Evolutionary conservation across 2,888 invertebrate genomes (phyloP).

Genomic region (Diaphora mendica): DNA sequence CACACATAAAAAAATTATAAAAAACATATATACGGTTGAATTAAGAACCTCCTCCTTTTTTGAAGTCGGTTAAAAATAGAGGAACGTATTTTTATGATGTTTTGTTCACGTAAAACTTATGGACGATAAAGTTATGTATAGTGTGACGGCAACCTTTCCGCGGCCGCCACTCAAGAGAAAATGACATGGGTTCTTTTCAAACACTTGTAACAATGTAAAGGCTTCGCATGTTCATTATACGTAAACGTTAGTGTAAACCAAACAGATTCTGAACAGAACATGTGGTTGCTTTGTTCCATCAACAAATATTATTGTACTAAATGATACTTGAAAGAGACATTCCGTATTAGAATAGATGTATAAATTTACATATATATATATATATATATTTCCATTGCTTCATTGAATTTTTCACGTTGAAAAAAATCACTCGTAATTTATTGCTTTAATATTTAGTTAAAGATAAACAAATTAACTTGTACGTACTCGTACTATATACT

Average conservation of each 20-base stretch:
- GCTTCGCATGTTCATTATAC: constrained; percentile 40
- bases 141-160: constrained; percentile 64
- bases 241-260: constrained; percentile 26
- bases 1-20: no score
- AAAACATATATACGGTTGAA: no score
- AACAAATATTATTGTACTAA: constrained; percentile 23
- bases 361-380: no score
- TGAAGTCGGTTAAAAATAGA: no score
- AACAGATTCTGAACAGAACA: constrained; percentile 30
- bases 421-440: background rate
- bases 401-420: background rate
- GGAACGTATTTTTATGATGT: constrained; percentile 3
- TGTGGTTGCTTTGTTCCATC: constrained; percentile 35
- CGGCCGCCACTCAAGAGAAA: constrained; percentile 59
- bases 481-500: no score
- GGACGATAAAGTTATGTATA: constrained; percentile 31
- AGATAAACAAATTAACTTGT: background rate
- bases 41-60: no score
- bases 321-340: background rate
- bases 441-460: background rate
- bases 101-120: constrained; percentile 23
- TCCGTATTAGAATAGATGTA: background rate
- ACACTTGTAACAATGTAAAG: constrained; percentile 43
- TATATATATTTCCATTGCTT: background rate
- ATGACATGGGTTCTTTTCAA: constrained; percentile 65